Evolutionary conservation across 2,113 vertebrate species (phyloP), one percentile per base, ranked within the genome.

Genomic region (Ameiurus melas): DNA sequence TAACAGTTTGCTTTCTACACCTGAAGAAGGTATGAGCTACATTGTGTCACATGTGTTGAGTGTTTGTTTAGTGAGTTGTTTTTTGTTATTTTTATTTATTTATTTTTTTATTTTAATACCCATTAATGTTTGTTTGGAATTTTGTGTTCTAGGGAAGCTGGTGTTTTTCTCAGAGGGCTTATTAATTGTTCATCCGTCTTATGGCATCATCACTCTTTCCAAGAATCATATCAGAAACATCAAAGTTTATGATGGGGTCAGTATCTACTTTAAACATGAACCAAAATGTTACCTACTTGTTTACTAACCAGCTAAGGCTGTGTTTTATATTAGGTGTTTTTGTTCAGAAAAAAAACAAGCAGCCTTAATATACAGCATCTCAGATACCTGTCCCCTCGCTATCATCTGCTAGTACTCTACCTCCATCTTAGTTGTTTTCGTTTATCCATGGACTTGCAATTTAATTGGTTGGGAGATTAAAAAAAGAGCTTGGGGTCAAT

Each of bases 141-240:
- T 27, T 87, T 91, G 60, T 14, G 30, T 91, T 94, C 14, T 14
- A 96, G 98, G 97, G 33, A 99, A 97, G 92, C 79, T 99, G 16
- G 90, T 94, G 87, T 99, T 99, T 96, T 98, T 99, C 91, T 96
- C 97, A 0, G 94, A 96, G 62, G 98, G 98, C 43, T 90, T 99
- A 89, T 95, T 99, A 33, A 99, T 99, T 85, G 91, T 95, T 88
- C 95, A 97, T 87, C 95, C 95, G 84, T 96, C 94, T 89, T 95
- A 95, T 0, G 97, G 98, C 84, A 96, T 95, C 91, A 94, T 99
- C 51, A 94, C 95, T 85, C 92, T 99, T 91, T 93, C 96, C 84
- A 97, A 95, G 94, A 94, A 91, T 81, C 97, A 97, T 73, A 95
- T 98, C 94, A 94, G 85, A 77, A 94, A 92, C 57, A 84, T 98